Evolutionary conservation across 2,888 invertebrate species (phyloP), one percentile per base, ranked within the genome.

Genomic region (Parnassius apollo): DNA sequence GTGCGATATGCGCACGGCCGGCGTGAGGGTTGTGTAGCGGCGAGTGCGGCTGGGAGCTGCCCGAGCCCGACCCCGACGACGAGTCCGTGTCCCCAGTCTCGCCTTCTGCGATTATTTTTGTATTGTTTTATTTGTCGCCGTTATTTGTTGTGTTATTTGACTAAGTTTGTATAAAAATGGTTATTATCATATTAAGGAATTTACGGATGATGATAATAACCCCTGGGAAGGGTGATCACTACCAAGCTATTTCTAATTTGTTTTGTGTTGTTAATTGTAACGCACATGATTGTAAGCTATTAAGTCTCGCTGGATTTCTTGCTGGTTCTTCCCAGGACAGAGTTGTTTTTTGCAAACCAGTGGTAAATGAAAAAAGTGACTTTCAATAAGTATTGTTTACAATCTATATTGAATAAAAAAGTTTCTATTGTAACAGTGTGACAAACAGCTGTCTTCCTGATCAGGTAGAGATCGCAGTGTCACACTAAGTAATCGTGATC

Each of bases 21-120:
- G 74, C 62, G 18, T 80, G 78, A 52, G 74, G 69, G 65, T 74
- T 72, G 42, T 80, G 81, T 44, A 85, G 85, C 77, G 91, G 78
- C 67, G 88, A 73, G 75, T 83, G 73, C 70, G 88, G 81, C 78
- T 72, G 87, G 13, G 59, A 55, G 22, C 56, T 51, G 9, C 58
- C 57, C 4, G 59, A 63, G 8, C 45, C 59, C 46, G 87, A 86
- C 62, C 85, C 91, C 25, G 88, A 86, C 7, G 90, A 92, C 3
- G 93, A 92, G 70, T 93, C 93, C 59, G 92, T 90, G 74, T 93
- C 93, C 45, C 80, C 88, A 50, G 89, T 86, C 70, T 85, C 86
- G 22, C 79, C 82, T 59, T 83, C 86, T 77, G 72, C 25, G 56
- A 59, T 9, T 12, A 49, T 49, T 51, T 9, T 51, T 51, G 12